A percentile compares a stretch with the other conserved stretches of the same genome.
Conservation (phyloP, 2,888 invertebrate genomes). For the Ptilodon capucinus region DNA sequence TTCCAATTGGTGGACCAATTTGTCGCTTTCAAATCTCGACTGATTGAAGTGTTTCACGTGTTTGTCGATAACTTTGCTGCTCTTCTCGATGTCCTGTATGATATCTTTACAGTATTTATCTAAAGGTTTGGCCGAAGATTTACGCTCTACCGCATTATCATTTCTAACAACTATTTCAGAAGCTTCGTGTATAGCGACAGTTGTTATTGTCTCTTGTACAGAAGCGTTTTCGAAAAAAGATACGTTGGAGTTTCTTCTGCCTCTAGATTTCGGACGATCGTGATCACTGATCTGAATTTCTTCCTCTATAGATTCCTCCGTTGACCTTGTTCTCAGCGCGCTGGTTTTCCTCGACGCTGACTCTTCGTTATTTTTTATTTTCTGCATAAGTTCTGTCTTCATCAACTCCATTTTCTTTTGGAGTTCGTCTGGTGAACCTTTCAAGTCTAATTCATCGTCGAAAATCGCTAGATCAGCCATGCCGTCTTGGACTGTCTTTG, state of each 20-base stretch:
- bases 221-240: slow-evolving; percentile 55
- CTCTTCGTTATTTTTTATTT: slow-evolving; percentile 65
- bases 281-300: slow-evolving; percentile 45
- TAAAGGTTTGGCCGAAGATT: slow-evolving; percentile 53
- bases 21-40: slow-evolving; percentile 72
- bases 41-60: slow-evolving; percentile 75
- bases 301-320: slow-evolving; percentile 69
- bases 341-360: slow-evolving; percentile 55
- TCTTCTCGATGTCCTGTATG: slow-evolving; percentile 71
- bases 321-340: slow-evolving; percentile 55
- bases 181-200: slow-evolving; percentile 41
- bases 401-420: slow-evolving; percentile 66
- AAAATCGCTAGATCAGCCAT: slow-evolving; percentile 74
- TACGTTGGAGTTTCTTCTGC: slow-evolving; percentile 59
- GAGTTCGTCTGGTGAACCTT: slow-evolving; percentile 52
- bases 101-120: slow-evolving; percentile 74
- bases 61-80: slow-evolving; percentile 72
- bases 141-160: slow-evolving; percentile 53
- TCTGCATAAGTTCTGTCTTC: slow-evolving; percentile 67
- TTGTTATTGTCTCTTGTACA: slow-evolving; percentile 44
- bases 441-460: slow-evolving; percentile 54
- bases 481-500: slow-evolving; percentile 81
- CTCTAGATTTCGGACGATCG: slow-evolving; percentile 68
- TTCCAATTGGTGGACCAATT: slow-evolving; percentile 73
- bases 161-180: slow-evolving; percentile 37